These are phyloP conservation scores for Chrysopilus asiliformis DNA, from an alignment of 2,888 invertebrate species.

Conservation along the genomic window DNA sequence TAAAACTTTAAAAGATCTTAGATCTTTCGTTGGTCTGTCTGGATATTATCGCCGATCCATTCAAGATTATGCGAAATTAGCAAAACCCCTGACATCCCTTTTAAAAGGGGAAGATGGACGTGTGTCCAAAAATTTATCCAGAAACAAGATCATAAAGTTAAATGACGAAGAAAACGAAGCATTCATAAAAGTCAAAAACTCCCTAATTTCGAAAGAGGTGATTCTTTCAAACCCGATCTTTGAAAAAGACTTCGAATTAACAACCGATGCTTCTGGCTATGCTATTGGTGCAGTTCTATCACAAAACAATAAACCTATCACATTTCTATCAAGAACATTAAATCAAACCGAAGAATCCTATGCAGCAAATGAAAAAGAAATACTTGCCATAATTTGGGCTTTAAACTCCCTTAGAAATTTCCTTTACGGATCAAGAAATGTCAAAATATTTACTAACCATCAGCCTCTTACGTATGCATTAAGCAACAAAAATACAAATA, in stretches of 20 bases:
- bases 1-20: conserved; percentile 1
- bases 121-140: not conserved
- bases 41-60: conserved; percentile 1
- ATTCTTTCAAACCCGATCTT: conserved; percentile 1
- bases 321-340: conserved; percentile 12
- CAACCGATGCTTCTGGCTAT: conserved; percentile 6
- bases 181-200: not conserved
- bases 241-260: conserved; percentile 4
- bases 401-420: too few relatives aligned
- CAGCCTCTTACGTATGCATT: conserved; percentile 13
- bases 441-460: conserved; percentile 13
- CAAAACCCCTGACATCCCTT: too few relatives aligned
- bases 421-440: too few relatives aligned
- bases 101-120: too few relatives aligned
- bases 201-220: not conserved
- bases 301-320: too few relatives aligned
- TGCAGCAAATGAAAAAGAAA: too few relatives aligned
- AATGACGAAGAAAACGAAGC: not conserved
- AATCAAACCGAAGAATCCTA: conserved; percentile 13
- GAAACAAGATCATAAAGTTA: not conserved
- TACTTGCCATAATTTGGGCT: too few relatives aligned
- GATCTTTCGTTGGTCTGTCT: conserved; percentile 4
- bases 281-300: too few relatives aligned
- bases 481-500: conserved; percentile 12
- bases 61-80: conserved; percentile 3